Conservation (phyloP, 2,888 invertebrate genomes). For the Cantharis rustica region DNA sequence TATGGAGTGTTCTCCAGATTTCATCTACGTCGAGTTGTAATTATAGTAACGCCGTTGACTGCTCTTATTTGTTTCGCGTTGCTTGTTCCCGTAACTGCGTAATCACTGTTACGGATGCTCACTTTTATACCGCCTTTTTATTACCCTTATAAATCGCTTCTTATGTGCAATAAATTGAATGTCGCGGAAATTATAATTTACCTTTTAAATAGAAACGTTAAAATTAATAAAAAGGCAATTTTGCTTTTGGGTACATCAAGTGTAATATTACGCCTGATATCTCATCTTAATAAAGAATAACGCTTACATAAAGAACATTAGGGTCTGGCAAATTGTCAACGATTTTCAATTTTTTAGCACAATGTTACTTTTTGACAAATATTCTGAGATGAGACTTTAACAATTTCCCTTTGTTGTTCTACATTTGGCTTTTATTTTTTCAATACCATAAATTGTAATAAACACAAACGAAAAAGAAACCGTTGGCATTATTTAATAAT, state of each 20-base stretch:
- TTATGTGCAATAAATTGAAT: slow-evolving; percentile 36
- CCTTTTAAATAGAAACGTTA: slow-evolving; percentile 42
- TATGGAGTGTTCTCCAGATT: slow-evolving; percentile 43
- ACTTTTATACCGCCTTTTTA: slow-evolving; percentile 36
- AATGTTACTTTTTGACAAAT: neutral
- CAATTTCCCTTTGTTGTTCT: slow-evolving; percentile 1
- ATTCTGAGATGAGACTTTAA: neutral
- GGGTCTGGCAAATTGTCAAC: slow-evolving; percentile 1
- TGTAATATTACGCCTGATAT: slow-evolving; percentile 23
- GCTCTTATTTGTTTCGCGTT: slow-evolving; percentile 25
- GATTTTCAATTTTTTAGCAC: slow-evolving; percentile 6
- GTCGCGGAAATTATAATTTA: slow-evolving; percentile 21
- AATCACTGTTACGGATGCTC: slow-evolving; percentile 39
- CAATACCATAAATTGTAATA: neutral
- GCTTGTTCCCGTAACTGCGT: slow-evolving; percentile 39
- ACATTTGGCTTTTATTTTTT: neutral
- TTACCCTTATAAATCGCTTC: slow-evolving; percentile 41
- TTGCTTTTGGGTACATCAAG: slow-evolving; percentile 16
- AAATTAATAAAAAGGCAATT: slow-evolving; percentile 36
- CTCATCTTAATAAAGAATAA: slow-evolving; percentile 27
- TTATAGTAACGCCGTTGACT: slow-evolving; percentile 40
- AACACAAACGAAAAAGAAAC: neutral
- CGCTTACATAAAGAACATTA: slow-evolving; percentile 21
- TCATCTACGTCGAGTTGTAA: slow-evolving; percentile 44
- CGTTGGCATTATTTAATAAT: slow-evolving; percentile 7